Percentiles rank a stretch among this genome's conserved stretches.
phyloP scores from a whole-genome alignment of 2,113 vertebrate species.

The Sander vitreus region DNA sequence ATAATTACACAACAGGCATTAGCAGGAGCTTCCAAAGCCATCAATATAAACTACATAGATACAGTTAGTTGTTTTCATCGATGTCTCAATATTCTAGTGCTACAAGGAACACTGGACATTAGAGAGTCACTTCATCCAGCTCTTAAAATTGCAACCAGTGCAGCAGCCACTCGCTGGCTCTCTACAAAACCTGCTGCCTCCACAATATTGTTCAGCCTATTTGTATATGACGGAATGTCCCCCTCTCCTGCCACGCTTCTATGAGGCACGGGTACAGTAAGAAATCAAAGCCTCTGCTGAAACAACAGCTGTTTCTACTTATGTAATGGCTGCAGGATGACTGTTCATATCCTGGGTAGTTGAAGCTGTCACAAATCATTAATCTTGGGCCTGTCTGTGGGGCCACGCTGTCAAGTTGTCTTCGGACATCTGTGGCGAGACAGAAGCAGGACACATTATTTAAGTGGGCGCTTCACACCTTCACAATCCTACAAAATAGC shows the following conservation, averaged over 20 bases:
- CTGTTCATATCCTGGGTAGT: slow-evolving; percentile 82
- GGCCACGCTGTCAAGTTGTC: slow-evolving; percentile 78
- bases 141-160: slow-evolving; percentile 35
- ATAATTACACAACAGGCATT: slow-evolving; percentile 76
- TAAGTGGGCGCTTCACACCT: slow-evolving; percentile 67
- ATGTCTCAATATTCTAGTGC: slow-evolving; percentile 46
- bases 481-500: slow-evolving; percentile 47
- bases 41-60: slow-evolving; percentile 58
- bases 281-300: slow-evolving; percentile 69
- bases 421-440: slow-evolving; percentile 65
- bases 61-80: slow-evolving; percentile 41
- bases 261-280: slow-evolving; percentile 59
- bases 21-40: slow-evolving; percentile 58
- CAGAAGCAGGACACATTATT: slow-evolving; percentile 58
- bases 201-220: slow-evolving; percentile 42
- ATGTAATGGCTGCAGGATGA: slow-evolving; percentile 84
- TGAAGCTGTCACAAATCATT: slow-evolving; percentile 85
- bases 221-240: slow-evolving; percentile 57
- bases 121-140: slow-evolving; percentile 22
- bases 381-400: slow-evolving; percentile 76
- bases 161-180: slow-evolving; percentile 8
- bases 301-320: slow-evolving; percentile 86
- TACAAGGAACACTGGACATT: slow-evolving; percentile 28
- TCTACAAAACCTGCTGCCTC: slow-evolving; percentile 36
- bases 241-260: slow-evolving; percentile 46